Evolutionary conservation across 1,140 invertebrate species (phyloP).

Genomic region (Pseudomyrmex concolor): DNA sequence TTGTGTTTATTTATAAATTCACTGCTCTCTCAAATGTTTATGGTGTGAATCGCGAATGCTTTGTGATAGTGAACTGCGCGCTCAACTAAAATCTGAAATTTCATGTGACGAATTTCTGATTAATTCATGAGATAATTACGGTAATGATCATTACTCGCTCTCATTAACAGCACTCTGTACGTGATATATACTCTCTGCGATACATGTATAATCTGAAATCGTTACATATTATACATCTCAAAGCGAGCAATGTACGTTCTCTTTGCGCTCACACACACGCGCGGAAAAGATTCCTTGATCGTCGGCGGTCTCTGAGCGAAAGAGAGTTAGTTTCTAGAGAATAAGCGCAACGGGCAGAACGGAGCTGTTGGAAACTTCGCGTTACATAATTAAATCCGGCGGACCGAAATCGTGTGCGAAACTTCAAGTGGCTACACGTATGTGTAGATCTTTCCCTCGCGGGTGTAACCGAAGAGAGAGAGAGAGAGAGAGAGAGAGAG

Average conservation of each 20-base stretch:
- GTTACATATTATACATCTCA: neutral
- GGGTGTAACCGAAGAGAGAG: neutral
- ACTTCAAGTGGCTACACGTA: constrained; percentile 57
- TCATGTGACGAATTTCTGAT: constrained; percentile 11
- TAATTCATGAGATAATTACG: constrained; percentile 18
- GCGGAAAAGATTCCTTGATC: constrained; percentile 2
- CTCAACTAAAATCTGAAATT: neutral
- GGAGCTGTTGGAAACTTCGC: constrained; percentile 18
- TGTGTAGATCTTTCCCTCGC: constrained; percentile 47
- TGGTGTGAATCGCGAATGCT: neutral
- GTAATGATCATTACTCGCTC: neutral
- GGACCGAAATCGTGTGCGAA: constrained; percentile 57
- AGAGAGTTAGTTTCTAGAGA: constrained; percentile 29
- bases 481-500: neutral
- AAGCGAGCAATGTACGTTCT: neutral
- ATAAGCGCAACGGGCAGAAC: constrained; percentile 18
- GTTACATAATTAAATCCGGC: constrained; percentile 56
- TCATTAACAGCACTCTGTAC: constrained; percentile 13
- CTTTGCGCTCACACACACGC: neutral
- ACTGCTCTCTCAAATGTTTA: neutral
- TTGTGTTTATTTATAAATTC: neutral
- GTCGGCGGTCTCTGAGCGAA: neutral
- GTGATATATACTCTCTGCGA: neutral
- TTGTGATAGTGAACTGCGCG: neutral
- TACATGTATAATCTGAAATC: no score